Evolutionary conservation across 2,797 vertebrate genomes (phyloP), one percentile per base, ranked within the genome.

Genomic region (Girardinus metallicus): DNA sequence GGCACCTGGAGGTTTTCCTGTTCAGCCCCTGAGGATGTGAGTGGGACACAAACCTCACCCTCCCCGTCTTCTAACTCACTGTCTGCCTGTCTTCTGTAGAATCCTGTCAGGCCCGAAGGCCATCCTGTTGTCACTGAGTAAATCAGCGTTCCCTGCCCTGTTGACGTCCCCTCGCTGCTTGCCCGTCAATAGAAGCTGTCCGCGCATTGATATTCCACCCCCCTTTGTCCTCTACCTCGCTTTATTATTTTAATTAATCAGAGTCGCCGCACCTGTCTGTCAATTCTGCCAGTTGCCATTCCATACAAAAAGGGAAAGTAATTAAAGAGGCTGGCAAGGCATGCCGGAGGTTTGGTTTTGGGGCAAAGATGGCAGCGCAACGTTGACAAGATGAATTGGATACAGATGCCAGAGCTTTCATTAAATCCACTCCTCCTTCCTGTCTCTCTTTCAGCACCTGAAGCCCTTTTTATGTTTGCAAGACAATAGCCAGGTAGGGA

Each of bases 201-300:
- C 88, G 64, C 80, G n/a, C 90, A 82, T 83, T 90, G 90, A 92
- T 85, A 91, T 75, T 47, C 91, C 81, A 74, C 76, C 70, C 86
- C 83, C 80, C 88, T 89, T 81, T 13, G 6, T 70, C 86, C 82
- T 74, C 78, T 76, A 75, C 78, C 31, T 46, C 36, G 84, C 90
- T 94, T 95, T 94, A 94, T 92, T 94, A 93, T 95, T 95, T 95
- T 95, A 96, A 96, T 95, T 96, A 95, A 94, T 95, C 94, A 95
- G 93, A 91, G 94, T 89, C 47, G 80, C 89, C 92, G 91, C 93
- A 94, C 93, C 94, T 95, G 94, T 95, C 95, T 94, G 93, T 96
- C 95, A 96, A 72, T 87, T 86, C 78, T 74, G 87, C 23, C 86
- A 85, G 88, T 93, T 86, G 84, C 89, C 85, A 79, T 87, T 88